Conservation (phyloP, 2,888 invertebrate genomes). For the Cataglyphis cursor region DNA sequence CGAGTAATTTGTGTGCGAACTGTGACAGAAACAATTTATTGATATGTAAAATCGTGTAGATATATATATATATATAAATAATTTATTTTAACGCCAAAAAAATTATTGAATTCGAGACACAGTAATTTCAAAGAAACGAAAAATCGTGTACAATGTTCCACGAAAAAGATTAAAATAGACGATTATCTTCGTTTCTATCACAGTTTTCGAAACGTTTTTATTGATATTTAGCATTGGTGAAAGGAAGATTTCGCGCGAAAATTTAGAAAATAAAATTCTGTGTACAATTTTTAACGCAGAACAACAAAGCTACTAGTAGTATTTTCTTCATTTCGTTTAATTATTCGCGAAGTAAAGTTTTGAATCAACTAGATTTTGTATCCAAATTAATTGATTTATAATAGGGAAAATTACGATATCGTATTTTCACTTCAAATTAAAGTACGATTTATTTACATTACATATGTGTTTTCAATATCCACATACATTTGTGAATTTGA, state of each 20-base stretch:
- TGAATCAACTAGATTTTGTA: slow-evolving; percentile 57
- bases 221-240: slow-evolving; percentile 44
- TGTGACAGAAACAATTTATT: slow-evolving; percentile 78
- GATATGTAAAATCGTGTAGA: slow-evolving; percentile 55
- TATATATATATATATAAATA: slow-evolving; percentile 44
- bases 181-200: slow-evolving; percentile 61
- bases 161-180: background rate
- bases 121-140: slow-evolving; percentile 73
- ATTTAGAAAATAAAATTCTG: slow-evolving; percentile 53
- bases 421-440: slow-evolving; percentile 82
- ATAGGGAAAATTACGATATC: slow-evolving; percentile 73
- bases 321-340: slow-evolving; percentile 58
- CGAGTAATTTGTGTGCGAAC: slow-evolving; percentile 78
- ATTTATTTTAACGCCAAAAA: slow-evolving; percentile 61
- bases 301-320: slow-evolving; percentile 7
- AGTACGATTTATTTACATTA: slow-evolving; percentile 59
- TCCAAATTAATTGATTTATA: slow-evolving; percentile 63
- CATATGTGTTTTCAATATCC: background rate
- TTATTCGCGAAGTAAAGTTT: slow-evolving; percentile 67
- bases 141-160: slow-evolving; percentile 69
- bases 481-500: background rate
- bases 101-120: slow-evolving; percentile 49
- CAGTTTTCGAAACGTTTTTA: slow-evolving; percentile 49
- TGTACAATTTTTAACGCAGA: slow-evolving; percentile 46
- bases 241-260: background rate